Evolutionary conservation across 2,888 invertebrate genomes (phyloP), one percentile per base, ranked within the genome.

Genomic region (Oligia latruncula): DNA sequence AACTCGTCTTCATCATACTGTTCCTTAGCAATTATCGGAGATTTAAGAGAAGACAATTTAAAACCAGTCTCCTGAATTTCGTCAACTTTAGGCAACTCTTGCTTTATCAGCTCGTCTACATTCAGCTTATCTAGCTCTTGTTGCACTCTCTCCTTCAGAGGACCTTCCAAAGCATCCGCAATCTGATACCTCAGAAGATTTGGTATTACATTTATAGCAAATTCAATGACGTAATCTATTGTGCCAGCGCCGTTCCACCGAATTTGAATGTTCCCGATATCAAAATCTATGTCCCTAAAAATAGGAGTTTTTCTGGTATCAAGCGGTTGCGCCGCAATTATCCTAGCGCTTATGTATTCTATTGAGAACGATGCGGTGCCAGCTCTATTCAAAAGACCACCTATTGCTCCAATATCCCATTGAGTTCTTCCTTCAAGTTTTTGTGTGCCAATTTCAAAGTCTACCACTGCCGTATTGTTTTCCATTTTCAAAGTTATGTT

Each of bases 141-240:
- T 91, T 98, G 98, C 5, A 98, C 96, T 82, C 98, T 97, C 87
- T 97, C 97, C 91, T 97, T 98, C 5, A 98, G 94, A 0, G 98
- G 98, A 58, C 97, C 97, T 94, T 99, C 98, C 55, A 98, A 92
- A 0, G 98, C 98, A 91, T 98, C 98, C 97, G 98, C 98, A 81
- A 99, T 98, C 95, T 99, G 98, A 92, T 98, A 98, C 78, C 99
- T 97, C 83, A 99, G 95, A 68, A 99, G 95, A 97, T 99, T 99
- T 0, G 99, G 99, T 74, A 99, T 91, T 64, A 99, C 97, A 92
- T 99, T 99, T 0, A 99, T 97, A 13, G 97, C 97, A 82, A 98
- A 98, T 94, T 99, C 99, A 80, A 98, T 96, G 1, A 98, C 91
- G 91, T 99, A 99, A 94, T 99, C 99, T 20, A 98, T 87, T 0